Percentiles rank a stretch among this genome's conserved stretches.
Evolutionary conservation across 2,797 vertebrate genomes (phyloP).

Genomic region (Falco berigora): DNA sequence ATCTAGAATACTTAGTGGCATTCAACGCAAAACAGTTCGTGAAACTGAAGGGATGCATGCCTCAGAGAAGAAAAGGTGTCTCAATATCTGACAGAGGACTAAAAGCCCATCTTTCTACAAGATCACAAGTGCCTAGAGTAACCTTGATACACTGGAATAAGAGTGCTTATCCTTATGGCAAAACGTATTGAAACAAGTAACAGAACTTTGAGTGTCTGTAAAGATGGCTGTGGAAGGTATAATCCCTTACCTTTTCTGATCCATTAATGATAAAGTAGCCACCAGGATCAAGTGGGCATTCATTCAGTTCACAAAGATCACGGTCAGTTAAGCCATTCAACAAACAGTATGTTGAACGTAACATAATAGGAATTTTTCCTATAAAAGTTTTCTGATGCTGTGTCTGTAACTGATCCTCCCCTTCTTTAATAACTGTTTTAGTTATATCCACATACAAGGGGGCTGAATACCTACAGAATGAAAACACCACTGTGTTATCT

Average conservation of each 20-base stretch:
- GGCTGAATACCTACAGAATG: constrained; percentile 86
- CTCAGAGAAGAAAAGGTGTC: not conserved
- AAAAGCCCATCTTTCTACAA: not conserved
- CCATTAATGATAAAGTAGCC: constrained; percentile 99
- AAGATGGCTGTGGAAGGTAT: not conserved
- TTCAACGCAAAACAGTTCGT: not conserved
- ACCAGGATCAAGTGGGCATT: constrained; percentile 95
- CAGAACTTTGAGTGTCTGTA: not conserved
- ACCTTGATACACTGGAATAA: not conserved
- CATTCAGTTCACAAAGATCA: constrained; percentile 96
- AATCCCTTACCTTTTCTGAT: constrained; percentile 88
- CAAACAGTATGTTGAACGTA: constrained; percentile 95
- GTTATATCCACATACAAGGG: constrained; percentile 98
- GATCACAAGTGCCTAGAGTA: not conserved
- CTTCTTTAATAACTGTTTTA: constrained; percentile 97
- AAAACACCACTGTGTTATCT: not conserved
- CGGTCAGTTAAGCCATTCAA: constrained; percentile 92
- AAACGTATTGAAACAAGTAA: not conserved
- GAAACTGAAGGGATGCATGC: not conserved
- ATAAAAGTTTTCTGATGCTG: constrained; percentile 99
- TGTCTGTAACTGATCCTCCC: constrained; percentile 94
- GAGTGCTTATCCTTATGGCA: not conserved
- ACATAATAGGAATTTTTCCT: constrained; percentile 98
- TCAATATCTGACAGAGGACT: not conserved
- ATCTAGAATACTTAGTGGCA: not conserved